Evolutionary conservation across 1,140 invertebrate species (phyloP).

Genomic region (Camponotus vicinus): DNA sequence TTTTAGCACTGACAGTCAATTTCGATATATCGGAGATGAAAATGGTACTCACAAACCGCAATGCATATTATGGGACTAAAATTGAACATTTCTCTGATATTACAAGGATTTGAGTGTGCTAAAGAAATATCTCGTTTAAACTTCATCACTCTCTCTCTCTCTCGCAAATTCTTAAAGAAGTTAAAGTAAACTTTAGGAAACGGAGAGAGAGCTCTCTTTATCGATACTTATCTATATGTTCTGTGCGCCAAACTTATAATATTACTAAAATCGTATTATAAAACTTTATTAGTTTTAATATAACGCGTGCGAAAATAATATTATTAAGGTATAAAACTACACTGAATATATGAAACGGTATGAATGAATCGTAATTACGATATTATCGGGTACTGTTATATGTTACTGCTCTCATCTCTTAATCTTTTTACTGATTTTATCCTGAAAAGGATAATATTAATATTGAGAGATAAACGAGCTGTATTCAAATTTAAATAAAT

Average conservation of each 20-base stretch:
- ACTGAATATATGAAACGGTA: slow-evolving; percentile 6
- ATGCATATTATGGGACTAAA: slow-evolving; percentile 45
- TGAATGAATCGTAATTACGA: slow-evolving; percentile 7
- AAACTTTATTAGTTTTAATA: slow-evolving; percentile 51
- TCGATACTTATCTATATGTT: slow-evolving; percentile 10
- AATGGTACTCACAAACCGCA: slow-evolving; percentile 35
- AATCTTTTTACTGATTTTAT: background rate
- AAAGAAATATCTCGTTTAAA: slow-evolving; percentile 17
- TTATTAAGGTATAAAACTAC: slow-evolving; percentile 32
- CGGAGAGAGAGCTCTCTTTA: background rate
- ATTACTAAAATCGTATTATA: slow-evolving; percentile 35
- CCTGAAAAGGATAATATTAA: background rate
- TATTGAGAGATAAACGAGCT: background rate
- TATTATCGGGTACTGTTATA: background rate
- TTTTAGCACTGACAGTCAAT: slow-evolving; percentile 51
- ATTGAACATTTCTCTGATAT: slow-evolving; percentile 37
- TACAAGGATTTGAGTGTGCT: slow-evolving; percentile 8
- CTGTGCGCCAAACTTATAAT: slow-evolving; percentile 9
- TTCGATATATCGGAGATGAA: slow-evolving; percentile 29
- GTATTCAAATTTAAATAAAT: background rate
- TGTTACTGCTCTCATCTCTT: background rate
- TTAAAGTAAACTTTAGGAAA: slow-evolving; percentile 30
- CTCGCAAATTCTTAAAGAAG: slow-evolving; percentile 14
- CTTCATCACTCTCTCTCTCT: slow-evolving; percentile 13
- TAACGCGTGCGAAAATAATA: slow-evolving; percentile 26